phyloP scores from a whole-genome alignment of 30 jellyfish, hydroid and myxozoan species.

The Mastigias papua region DNA sequence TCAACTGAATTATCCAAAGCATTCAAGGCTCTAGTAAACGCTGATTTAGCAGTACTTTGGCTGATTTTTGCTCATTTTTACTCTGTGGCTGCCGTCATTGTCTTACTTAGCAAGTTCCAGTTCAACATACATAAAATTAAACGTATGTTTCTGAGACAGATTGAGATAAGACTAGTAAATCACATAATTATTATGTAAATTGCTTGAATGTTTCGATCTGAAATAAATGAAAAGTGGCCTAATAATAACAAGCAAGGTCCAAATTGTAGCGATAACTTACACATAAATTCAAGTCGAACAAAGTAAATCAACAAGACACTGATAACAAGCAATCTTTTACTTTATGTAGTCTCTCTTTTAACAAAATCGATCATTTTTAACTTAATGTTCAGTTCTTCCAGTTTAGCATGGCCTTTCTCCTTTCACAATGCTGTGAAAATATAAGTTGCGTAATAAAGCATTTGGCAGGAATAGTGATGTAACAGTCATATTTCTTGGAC shows the following conservation, averaged over 20 bases:
- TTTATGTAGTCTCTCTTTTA: not conserved
- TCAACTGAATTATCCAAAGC: conserved; percentile 45
- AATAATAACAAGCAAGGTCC: not conserved
- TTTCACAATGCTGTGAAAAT: too few relatives aligned
- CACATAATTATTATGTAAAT: not conserved
- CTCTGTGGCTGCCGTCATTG: conserved; percentile 40
- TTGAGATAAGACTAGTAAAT: not conserved
- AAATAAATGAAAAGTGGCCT: not conserved
- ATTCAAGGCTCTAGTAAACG: conserved; percentile 53
- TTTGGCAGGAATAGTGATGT: not conserved
- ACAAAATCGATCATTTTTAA: not conserved
- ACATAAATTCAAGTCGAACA: not conserved
- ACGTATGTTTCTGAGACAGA: not conserved
- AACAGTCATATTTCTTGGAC: too few relatives aligned
- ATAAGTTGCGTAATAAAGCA: not conserved
- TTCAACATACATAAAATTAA: not conserved
- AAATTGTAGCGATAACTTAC: not conserved
- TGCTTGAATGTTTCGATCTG: not conserved
- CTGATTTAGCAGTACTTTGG: conserved; percentile 68
- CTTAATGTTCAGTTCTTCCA: not conserved
- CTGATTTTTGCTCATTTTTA: conserved; percentile 52
- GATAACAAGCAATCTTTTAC: not conserved
- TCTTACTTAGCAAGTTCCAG: not conserved
- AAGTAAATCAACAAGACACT: not conserved
- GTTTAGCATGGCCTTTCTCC: not conserved